Conservation (phyloP, 1,140 invertebrate genomes). For the Heliconius nattereri region DNA sequence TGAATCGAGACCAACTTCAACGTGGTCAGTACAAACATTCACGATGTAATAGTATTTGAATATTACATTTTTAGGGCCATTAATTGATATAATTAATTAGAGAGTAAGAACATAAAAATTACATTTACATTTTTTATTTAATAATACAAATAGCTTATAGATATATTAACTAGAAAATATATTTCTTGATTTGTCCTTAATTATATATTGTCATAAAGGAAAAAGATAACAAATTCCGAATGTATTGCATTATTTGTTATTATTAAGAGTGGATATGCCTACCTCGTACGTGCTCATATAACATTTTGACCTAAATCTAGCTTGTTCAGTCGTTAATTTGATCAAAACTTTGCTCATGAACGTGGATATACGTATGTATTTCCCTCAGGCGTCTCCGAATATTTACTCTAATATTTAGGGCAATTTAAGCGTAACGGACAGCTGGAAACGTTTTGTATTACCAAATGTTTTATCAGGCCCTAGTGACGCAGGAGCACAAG, state of each 20-base stretch:
- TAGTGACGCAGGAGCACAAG: too few species aligned
- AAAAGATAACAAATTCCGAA: not conserved
- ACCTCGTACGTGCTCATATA: not conserved
- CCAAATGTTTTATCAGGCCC: not conserved
- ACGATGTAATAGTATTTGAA: not conserved
- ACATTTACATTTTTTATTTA: too few species aligned
- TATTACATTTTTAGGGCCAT: not conserved
- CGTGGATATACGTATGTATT: not conserved
- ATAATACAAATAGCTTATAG: not conserved
- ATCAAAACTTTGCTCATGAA: conserved; percentile 2
- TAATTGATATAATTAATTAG: not conserved
- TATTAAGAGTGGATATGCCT: not conserved
- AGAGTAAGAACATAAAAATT: too few species aligned
- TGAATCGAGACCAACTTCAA: not conserved
- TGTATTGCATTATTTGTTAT: not conserved
- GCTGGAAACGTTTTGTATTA: not conserved
- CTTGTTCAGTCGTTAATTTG: not conserved
- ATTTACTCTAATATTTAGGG: conserved; percentile 1
- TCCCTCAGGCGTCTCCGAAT: not conserved
- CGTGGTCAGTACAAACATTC: not conserved
- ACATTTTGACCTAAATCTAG: not conserved
- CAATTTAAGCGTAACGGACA: not conserved
- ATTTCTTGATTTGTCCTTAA: not conserved
- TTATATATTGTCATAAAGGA: not conserved
- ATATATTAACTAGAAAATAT: not conserved